Evolutionary conservation across 1,140 invertebrate genomes (phyloP), one percentile per base, ranked within the genome.

Genomic region (Drosophila triauraria): DNA sequence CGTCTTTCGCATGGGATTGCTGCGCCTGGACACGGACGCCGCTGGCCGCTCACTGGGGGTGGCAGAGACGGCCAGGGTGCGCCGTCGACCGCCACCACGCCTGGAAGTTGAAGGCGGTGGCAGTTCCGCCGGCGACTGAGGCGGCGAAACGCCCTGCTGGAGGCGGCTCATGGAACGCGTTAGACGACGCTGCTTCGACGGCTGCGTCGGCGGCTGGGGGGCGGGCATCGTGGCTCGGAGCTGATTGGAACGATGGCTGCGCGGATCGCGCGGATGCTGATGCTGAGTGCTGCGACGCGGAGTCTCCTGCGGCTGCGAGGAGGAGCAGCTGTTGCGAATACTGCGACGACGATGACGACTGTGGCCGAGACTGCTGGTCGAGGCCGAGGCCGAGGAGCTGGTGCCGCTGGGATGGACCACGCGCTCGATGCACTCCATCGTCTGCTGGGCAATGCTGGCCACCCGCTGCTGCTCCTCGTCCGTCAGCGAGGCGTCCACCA

Each of bases 181-280:
- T 0, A 90, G 32, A 3, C 84, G 85, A 0, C 85, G 74, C n/a
- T 64, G 68, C 32, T 88, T 87, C 0, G 67, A 8, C 13, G 64
- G 40, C 12, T 68, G 61, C 12, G 20, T 20, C 20, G 38, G 40
- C 17, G 47, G 38, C 13, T 74, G 32, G 0, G 83, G 79, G 1
- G 67, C 80, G 3, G 84, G 80, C 80, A 90, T 91, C 10, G 77
- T 91, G 50, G 75, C 76, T 17, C 67, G 57, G 35, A 90, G 48
- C 50, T 78, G 63, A 12, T 74, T 61, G 10, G 57, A 54, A 12
- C 82, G 85, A 12, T 78, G 68, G 17, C 67, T 93, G 80, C 93
- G 95, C 93, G 94, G 95, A 94, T 94, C 94, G 46, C 95, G 95
- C 2, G 62, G n/a, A 15, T 25, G 47, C 4, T 42, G 51, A 4